Base-by-base conservation (phyloP, 2,888 invertebrate species). In the Dasysyrphus albostriatus region DNA sequence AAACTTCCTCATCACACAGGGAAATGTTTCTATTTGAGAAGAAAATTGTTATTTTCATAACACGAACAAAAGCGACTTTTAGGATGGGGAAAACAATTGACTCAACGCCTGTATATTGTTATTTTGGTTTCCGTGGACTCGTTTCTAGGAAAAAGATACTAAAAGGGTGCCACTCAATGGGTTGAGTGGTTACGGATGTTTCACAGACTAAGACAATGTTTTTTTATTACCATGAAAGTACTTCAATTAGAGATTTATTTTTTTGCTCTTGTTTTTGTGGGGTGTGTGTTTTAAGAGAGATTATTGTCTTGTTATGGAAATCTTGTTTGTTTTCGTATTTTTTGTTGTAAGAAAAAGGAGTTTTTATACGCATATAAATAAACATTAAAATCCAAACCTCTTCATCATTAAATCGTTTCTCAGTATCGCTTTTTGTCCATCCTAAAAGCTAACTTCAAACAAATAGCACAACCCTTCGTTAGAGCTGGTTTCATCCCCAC, bases 161-260 rank as follows among this genome's bases (percentile, higher is more conserved):
- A 44, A 76, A 75, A 34, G 76, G 65, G 65, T 37, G 16, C 44
- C 56, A 63, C 47, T 19, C 42, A 77, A 77, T 63, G 74, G 63
- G 63, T 58, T 70, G 78, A 87, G 70, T 70, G 42, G 65, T 70
- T 75, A 61, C 70, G 87, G 79, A 83, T 79, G 65, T 67, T 49
- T 67, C 58, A 58, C 44, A 39, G 39, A 24, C 61, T 39, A 24
- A 74, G 44, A 78, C 49, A 59, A 59, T 65, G 56, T 16, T 16
- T 16, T 34, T 24, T 44, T 54, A n/a, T 72, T 16, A 44, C 72
- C 72, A 29, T 19, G 24, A 12, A 58, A 42, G 37, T 70, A 65
- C 54, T 76, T 69, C 69, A 76, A 76, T 70, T 54, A 63, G 47
- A 65, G 7, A 65, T 14, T 14, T 19, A 32, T n/a, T 44, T 70